phyloP scores from a whole-genome alignment of 1,140 invertebrate species.

The Philopotamus ludificatus region DNA sequence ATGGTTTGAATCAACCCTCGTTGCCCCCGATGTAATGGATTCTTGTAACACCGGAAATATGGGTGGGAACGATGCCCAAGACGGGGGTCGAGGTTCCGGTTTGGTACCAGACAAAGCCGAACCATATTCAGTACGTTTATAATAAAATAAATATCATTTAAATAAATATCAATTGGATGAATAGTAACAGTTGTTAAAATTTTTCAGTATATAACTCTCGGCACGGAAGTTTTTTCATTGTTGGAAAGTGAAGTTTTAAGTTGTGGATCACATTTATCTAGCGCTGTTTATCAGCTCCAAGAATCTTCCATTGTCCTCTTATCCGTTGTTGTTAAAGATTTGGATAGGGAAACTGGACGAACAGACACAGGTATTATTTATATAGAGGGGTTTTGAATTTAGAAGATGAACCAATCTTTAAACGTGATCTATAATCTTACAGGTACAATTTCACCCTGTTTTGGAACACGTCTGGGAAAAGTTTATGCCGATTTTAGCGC shows the following conservation, averaged over 20 bases:
- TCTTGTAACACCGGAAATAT: constrained; percentile 55
- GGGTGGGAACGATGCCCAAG: constrained; percentile 50
- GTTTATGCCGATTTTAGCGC: constrained; percentile 77
- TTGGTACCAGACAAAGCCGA: constrained; percentile 88
- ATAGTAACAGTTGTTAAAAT: constrained; percentile 36
- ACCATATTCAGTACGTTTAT: constrained; percentile 74
- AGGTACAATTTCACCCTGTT: constrained; percentile 76
- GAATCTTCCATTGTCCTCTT: constrained; percentile 80
- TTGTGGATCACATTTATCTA: constrained; percentile 43
- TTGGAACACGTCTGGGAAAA: constrained; percentile 66
- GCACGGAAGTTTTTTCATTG: constrained; percentile 71
- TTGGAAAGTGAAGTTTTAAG: constrained; percentile 55
- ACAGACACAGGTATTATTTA: constrained; percentile 68
- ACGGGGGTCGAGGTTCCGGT: constrained; percentile 47
- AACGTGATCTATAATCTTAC: constrained; percentile 38
- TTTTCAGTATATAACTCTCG: constrained; percentile 75
- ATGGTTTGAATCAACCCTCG: constrained; percentile 90
- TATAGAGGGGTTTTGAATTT: constrained; percentile 3
- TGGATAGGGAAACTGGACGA: constrained; percentile 79
- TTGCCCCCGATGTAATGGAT: constrained; percentile 71
- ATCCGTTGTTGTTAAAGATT: constrained; percentile 79
- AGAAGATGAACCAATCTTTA: neutral
- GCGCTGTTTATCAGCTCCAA: constrained; percentile 52
- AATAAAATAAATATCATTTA: constrained; percentile 8
- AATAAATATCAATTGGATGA: neutral